Conservation (phyloP, 2,888 invertebrate genomes). For the Pandemis heparana region DNA sequence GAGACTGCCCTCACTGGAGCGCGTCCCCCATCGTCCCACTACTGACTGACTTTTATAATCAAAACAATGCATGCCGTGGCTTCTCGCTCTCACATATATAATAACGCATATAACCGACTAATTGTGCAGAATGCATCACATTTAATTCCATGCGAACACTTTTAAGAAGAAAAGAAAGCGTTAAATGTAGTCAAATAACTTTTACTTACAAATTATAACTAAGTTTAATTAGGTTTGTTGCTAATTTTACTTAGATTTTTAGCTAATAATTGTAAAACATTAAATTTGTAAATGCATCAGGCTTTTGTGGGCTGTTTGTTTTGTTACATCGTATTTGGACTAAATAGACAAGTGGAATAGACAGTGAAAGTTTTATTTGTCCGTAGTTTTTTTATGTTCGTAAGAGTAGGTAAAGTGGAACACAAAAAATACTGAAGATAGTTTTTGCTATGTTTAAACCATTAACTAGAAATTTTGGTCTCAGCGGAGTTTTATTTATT, state of each 20-base stretch:
- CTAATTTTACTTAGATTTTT: not conserved
- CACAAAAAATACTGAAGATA: conserved; percentile 1
- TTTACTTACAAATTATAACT: conserved; percentile 7
- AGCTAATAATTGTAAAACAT: conserved; percentile 8
- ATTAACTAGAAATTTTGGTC: not conserved
- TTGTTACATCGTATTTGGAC: not conserved
- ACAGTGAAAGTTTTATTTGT: conserved; percentile 10
- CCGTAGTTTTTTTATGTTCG: conserved; percentile 7
- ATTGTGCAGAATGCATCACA: conserved; percentile 19
- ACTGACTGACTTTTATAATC: too few relatives aligned
- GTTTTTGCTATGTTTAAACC: conserved; percentile 6
- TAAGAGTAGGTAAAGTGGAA: conserved; percentile 10
- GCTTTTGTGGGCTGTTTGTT: conserved; percentile 1
- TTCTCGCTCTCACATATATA: conserved; percentile 21
- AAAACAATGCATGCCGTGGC: too few relatives aligned
- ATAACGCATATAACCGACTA: conserved; percentile 16
- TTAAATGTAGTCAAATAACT: conserved; percentile 15
- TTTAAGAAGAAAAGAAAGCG: conserved; percentile 13
- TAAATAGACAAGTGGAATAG: not conserved
- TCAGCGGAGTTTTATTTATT: too few relatives aligned
- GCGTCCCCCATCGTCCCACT: too few relatives aligned
- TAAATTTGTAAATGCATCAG: not conserved
- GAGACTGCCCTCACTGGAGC: too few relatives aligned
- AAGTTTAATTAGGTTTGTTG: conserved; percentile 8
- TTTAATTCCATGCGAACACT: not conserved